Base-by-base conservation (phyloP, 1,140 invertebrate genomes). In the Chironomus striatipennis region DNA sequence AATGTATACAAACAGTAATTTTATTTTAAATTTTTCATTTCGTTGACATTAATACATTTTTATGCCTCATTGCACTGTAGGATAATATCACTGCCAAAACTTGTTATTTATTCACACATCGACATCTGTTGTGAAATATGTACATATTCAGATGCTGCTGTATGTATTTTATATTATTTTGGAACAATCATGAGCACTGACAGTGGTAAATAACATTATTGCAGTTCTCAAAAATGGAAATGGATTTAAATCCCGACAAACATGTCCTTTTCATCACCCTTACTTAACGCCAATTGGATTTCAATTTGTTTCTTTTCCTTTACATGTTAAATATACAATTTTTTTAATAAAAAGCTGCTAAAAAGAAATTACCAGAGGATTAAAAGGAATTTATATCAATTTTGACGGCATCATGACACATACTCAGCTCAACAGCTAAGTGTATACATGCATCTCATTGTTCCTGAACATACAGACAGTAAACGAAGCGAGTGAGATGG, bases 391-490 rank as follows among this genome's bases (percentile, higher is more conserved):
- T 57, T 57, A n/a, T 57, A 12, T 57, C 47, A 57, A 57, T 57
- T 57, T 57, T 57, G 47, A 57, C 47, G n/a, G 47, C 47, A n/a
- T 57, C 24, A 34, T 34, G 24, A 34, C 24, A 34, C 24, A 34
- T 34, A 2, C 24, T 34, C 24, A 2, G 24, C 5, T 34, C 24
- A 34, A 5, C 24, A 34, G 24, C 24, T 34, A 34, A 34, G 24
- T 34, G 24, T 34, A 34, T 34, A 34, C 24, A 10, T 57, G 47
- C 9, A 15, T 57, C 12, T n/a, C 4, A 12, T 15, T 57, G 47
- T 79, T 93, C 90, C 78, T 94, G 90, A 73, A 75, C 79, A 76
- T 34, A 34, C 24, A 34, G 24, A 34, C 24, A 88, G 79, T 93
- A 93, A 76, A n/a, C n/a, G n/a, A n/a, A n/a, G n/a, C n/a, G n/a